Evolutionary conservation across 2,797 vertebrate species (phyloP), one percentile per base, ranked within the genome.

Genomic region (Calcarius lapponicus): DNA sequence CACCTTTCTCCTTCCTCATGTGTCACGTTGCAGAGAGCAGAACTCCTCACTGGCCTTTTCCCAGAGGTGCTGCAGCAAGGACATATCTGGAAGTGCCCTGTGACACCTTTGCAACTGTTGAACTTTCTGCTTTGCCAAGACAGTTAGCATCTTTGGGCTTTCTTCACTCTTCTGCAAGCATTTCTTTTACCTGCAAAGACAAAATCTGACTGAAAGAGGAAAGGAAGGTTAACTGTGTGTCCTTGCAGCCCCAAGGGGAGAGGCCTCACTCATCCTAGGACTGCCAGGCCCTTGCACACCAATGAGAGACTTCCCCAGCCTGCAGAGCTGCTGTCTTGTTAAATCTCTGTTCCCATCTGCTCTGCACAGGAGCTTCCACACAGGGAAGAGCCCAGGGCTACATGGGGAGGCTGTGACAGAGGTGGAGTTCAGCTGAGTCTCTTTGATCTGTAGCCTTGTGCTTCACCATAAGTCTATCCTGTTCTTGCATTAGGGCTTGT

Each of bases 401-500:
- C 69, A 5, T 51, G 36, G 8, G 20, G 58, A 78, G 73, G 54
- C 91, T 84, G 58, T 0, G 0, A 31, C 9, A 1, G 61, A 75
- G 38, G 16, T 86, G 66, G 58, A 90, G 71, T 80, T 92, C 83
- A 84, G 54, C 62, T 66, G 40, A 92, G 74, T 62, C 56, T 79
- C 70, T 87, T 58, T 81, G 71, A 66, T 90, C 65, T 4, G 0
- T 57, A 69, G 42, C 18, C 53, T 83, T 7, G 1, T 73, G 48
- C 51, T 88, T 45, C 18, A 50, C 45, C 45, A 79, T 21, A 40
- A 75, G 40, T 48, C 74, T 2, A 0, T 50, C 57, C 53, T 76
- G 65, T 31, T 92, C 28, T 76, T 84, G 58, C 29, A 36, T 82
- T 80, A 57, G 20, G 32, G 48, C 51, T 93, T 88, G 69, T 90